These are phyloP conservation scores for Cataglyphis hispanica DNA, from an alignment of 1,140 invertebrate genomes.

Conservation along the genomic window DNA sequence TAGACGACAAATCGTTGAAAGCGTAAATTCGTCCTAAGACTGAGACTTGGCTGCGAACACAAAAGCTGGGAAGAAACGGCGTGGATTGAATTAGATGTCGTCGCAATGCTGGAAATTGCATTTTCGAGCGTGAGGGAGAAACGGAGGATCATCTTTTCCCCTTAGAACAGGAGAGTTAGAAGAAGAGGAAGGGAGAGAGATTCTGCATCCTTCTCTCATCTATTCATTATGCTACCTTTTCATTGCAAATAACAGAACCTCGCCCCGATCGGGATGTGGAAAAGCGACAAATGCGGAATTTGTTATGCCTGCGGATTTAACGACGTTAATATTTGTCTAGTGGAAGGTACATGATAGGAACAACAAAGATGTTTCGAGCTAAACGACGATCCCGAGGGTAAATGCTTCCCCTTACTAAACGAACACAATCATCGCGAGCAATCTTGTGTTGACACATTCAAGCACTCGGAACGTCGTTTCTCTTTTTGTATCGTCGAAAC, in stretches of 20 bases:
- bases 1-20: conserved; percentile 22
- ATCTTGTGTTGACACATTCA: conserved; percentile 23
- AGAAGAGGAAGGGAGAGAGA: not conserved
- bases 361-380: conserved; percentile 22
- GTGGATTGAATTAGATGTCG: conserved; percentile 75
- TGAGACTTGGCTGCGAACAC: conserved; percentile 55
- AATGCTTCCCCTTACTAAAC: not conserved
- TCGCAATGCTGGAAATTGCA: conserved; percentile 74
- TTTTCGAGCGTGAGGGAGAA: conserved; percentile 60
- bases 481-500: not conserved
- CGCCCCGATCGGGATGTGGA: conserved; percentile 32
- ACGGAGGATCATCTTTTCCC: conserved; percentile 33
- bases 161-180: not conserved
- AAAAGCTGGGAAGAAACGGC: conserved; percentile 63
- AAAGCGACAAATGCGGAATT: conserved; percentile 34
- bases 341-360: not conserved
- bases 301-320: conserved; percentile 38
- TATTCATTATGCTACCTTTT: conserved; percentile 52
- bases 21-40: conserved; percentile 50
- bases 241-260: conserved; percentile 44
- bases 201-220: conserved; percentile 17
- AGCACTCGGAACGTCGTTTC: not conserved
- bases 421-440: not conserved
- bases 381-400: conserved; percentile 24
- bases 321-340: conserved; percentile 55